phyloP scores from a whole-genome alignment of 2,113 vertebrate species.

The Bostrychus sinensis region DNA sequence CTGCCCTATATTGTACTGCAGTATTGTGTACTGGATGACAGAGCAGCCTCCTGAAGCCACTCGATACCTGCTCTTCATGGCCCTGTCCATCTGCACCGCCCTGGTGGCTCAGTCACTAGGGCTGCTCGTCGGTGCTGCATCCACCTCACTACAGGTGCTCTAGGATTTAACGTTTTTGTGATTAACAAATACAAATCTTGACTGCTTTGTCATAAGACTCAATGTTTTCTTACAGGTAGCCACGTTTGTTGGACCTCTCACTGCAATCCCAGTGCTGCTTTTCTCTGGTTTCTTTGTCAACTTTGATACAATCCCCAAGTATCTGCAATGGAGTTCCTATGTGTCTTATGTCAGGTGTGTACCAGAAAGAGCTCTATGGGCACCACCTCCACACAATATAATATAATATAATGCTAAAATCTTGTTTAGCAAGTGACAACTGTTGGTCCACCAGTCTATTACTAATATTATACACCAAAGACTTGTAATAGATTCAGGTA shows the following conservation, averaged over 20 bases:
- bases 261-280: conserved; percentile 93
- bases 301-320: conserved; percentile 98
- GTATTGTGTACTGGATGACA: conserved; percentile 99
- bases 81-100: conserved; percentile 88
- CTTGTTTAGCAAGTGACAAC: too few relatives aligned
- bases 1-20: conserved; percentile 95
- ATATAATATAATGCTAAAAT: too few relatives aligned
- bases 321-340: conserved; percentile 97
- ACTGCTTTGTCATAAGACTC: background rate
- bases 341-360: conserved; percentile 94
- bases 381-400: background rate
- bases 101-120: conserved; percentile 95
- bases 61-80: conserved; percentile 93
- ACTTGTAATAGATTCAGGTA: too few relatives aligned
- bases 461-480: too few relatives aligned
- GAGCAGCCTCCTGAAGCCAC: conserved; percentile 91
- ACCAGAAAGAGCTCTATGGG: background rate
- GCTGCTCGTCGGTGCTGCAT: conserved; percentile 93
- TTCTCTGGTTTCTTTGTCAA: conserved; percentile 99
- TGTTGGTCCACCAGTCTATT: too few relatives aligned
- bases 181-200: background rate
- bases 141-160: conserved; percentile 90
- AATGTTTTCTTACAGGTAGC: conserved; percentile 82
- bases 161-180: background rate
- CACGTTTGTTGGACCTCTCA: conserved; percentile 94